Percentiles rank a stretch among this genome's conserved stretches.
Conservation (phyloP, 2,888 invertebrate species). For the Drosophila incognita region DNA sequence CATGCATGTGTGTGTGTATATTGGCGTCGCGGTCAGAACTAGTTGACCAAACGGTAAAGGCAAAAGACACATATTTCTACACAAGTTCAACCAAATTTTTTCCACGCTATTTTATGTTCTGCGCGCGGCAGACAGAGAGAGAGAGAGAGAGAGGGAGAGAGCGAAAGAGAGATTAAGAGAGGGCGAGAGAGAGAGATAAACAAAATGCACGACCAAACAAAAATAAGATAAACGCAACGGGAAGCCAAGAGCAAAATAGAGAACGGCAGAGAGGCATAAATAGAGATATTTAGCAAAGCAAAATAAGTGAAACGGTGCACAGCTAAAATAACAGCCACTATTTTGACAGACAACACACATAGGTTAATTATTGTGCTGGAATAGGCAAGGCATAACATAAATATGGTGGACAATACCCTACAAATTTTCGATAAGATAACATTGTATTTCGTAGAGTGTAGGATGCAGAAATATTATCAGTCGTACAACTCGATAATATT, state of each 20-base stretch:
- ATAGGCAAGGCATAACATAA: slow-evolving; percentile 8
- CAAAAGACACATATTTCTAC: slow-evolving; percentile 21
- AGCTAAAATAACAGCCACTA: slow-evolving; percentile 47
- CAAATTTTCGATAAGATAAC: background rate
- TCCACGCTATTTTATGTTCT: slow-evolving; percentile 20
- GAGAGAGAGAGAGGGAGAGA: background rate
- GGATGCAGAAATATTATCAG: background rate
- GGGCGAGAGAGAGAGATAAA: slow-evolving; percentile 29
- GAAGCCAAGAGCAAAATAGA: background rate
- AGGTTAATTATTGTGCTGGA: slow-evolving; percentile 46
- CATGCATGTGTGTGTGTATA: background rate
- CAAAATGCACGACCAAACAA: slow-evolving; percentile 45
- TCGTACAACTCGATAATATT: background rate
- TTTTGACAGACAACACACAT: slow-evolving; percentile 47
- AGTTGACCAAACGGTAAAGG: slow-evolving; percentile 34
- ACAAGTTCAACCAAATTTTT: slow-evolving; percentile 26
- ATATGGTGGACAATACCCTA: slow-evolving; percentile 20
- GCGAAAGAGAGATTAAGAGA: background rate
- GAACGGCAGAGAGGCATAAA: slow-evolving; percentile 5
- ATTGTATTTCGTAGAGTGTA: background rate
- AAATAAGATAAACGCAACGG: slow-evolving; percentile 31
- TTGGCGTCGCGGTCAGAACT: slow-evolving; percentile 30
- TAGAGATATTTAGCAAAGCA: slow-evolving; percentile 13
- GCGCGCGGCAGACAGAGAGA: background rate
- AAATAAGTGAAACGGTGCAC: slow-evolving; percentile 35